Base-by-base conservation (phyloP, 2,113 vertebrate species). In the Chlamydotis undulata region DNA sequence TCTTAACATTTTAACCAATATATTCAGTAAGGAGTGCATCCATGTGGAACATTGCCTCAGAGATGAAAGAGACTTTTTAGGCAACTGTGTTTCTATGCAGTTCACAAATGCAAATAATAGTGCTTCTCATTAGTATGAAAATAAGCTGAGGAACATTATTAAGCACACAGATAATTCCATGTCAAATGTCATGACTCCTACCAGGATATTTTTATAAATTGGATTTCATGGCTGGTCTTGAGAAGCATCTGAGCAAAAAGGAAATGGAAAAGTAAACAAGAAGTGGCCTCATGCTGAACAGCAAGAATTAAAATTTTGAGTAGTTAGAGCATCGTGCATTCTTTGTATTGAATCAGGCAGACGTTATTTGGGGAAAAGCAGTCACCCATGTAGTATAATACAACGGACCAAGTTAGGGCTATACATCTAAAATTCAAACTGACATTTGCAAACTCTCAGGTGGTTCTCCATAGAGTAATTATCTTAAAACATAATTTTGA, bases 51-150 rank as follows among this genome's bases (percentile, higher is more conserved):
- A 2, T 35, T 28, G 39, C 50, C 47, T 61, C 57, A 23, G 77
- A 69, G 74, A 89, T 89, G 69, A 87, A 89, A 79, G 71, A 65
- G 82, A 56, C 19, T 87, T 92, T 74, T 67, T 67, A 74, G 76
- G 69, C 43, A 92, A 37, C 50, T 84, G 3, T 52, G 69, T 94
- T 93, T 87, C 93, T 31, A 15, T 68, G 60, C 60, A 39, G 60
- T 60, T 94, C 81, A 57, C 45, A 76, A 82, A 80, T 79, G 82
- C 81, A 90, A 91, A 91, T 86, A 92, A 65, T 76, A 55, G 49
- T 94, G 74, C 67, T 65, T 87, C 94, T 95, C 90, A 90, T 96
- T 85, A 94, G 87, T 84, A 74, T 91, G 82, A 95, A 95, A 94
- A 90, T 91, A 65, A 93, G 68, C 83, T 33, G 59, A 69, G 76